Evolutionary conservation across 2,797 vertebrate genomes (phyloP), one percentile per base, ranked within the genome.

Genomic region (Acanthopagrus latus): DNA sequence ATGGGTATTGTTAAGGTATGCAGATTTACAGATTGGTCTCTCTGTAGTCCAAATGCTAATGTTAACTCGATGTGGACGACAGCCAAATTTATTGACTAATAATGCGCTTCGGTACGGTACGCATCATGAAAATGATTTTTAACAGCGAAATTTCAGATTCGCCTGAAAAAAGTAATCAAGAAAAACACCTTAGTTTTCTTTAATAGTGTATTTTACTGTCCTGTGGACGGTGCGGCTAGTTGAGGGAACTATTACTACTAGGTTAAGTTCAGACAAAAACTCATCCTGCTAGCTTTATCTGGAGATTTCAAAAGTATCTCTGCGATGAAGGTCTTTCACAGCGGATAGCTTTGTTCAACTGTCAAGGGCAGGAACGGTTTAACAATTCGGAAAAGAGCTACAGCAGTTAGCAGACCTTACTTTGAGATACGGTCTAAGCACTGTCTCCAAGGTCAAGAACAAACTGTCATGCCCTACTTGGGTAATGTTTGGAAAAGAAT

Each of bases 1-100:
- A 86, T 56, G 70, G 77, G 46, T 68, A 27, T 33, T 76, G 74
- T 83, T 57, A 70, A 85, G 74, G 80, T 76, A 64, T 77, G 77
- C 60, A 60, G 62, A 69, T 78, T 73, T 63, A 67, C 66, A 71
- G 21, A 68, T 21, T 67, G 56, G 76, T 52, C 54, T 46, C 25
- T 64, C 48, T 62, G 17, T 10, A 21, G 11, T 66, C 14, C 25
- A 70, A 73, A 69, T 52, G 71, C 55, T 14, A 21, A n/a, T 50
- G 27, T 50, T 58, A 51, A 52, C 38, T 33, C 11, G 44, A 58
- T 23, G 29, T 55, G 16, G 29, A 43, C 33, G 47, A 23, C 1
- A 33, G 20, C 13, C 57, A 25, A 10, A 38, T 20, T 48, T 29
- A 23, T 21, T 23, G 52, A 64, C 13, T 20, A 54, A 67, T 18